Base-by-base conservation (phyloP, 1,140 invertebrate species). In the Drosophila mayri region DNA sequence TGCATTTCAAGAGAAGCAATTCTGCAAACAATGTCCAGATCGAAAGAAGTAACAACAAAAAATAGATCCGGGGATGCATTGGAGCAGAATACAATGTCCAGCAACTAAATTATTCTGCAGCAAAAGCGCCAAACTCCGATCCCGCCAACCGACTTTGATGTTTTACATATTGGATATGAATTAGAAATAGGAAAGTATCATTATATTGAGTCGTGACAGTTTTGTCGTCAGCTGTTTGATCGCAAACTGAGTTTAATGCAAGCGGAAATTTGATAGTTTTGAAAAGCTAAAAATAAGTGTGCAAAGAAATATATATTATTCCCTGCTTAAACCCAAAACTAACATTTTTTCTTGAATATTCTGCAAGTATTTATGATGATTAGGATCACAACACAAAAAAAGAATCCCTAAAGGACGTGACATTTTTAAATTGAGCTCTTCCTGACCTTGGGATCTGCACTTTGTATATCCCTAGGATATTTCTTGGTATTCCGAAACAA, bases 371-470 rank as follows among this genome's bases (percentile, higher is more conserved):
- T 37, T 37, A 3, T 10, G 8, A 2, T 22, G 30, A 37, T 37
- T 38, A 52, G 5, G 14, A 55, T 10, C 12, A 9, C 18, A 22
- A 20, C 0, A 2, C 28, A n/a, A 4, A 22, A 22, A 11, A 28
- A n/a, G 16, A 32, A 30, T 11, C 16, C 10, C 20, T 16, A 11
- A 6, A 7, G 8, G 20, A 63, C 60, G 47, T 59, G 25, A 20
- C 22, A 43, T 32, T 54, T 28, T 37, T 3, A 25, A 43, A 62
- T 65, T 62, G 38, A 30, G 18, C 38, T 65, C 32, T 32, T 28
- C 64, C 55, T 76, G 66, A 78, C 60, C 81, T 77, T 72, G 57
- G 30, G 20, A n/a, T 20, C 16, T 44, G 18, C 28, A 32, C 28
- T 12, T 32, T 50, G 28, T 50, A 30, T 47, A 14, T 37, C 22